Conservation (phyloP, 2,113 vertebrate species). For the Passerina amoena region DNA sequence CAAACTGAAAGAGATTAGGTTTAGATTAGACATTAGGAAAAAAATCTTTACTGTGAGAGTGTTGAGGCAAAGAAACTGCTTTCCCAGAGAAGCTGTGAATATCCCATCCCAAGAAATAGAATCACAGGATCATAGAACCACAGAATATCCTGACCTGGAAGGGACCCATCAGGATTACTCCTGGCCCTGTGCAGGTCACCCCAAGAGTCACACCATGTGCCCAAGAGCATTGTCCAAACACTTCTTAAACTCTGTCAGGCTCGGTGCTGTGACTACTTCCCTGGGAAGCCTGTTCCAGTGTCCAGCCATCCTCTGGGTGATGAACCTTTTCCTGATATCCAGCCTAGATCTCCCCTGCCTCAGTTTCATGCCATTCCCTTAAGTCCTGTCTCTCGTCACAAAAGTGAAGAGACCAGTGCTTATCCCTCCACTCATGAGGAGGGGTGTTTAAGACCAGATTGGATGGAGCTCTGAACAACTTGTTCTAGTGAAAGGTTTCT, state of each 20-base stretch:
- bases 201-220: not conserved
- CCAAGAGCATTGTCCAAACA: not conserved
- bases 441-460: not conserved
- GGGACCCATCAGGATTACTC: not conserved
- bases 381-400: not conserved
- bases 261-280: not conserved
- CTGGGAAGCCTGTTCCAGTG: not conserved
- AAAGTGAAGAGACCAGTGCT: not conserved
- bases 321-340: not conserved
- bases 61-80: not conserved
- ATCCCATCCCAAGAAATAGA: not conserved
- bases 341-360: rapidly evolving
- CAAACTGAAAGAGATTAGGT: not conserved
- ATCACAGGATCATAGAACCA: not conserved
- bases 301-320: not conserved
- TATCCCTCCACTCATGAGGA: rapidly evolving
- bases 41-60: not conserved
- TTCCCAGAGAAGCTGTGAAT: not conserved
- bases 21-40: not conserved
- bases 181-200: not conserved
- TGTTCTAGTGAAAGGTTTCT: not conserved
- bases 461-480: not conserved
- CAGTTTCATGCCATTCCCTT: not conserved
- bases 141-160: not conserved
- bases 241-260: not conserved